Evolutionary conservation across 2,113 vertebrate species (phyloP), one percentile per base, ranked within the genome.

Genomic region (Clupea harengus): DNA sequence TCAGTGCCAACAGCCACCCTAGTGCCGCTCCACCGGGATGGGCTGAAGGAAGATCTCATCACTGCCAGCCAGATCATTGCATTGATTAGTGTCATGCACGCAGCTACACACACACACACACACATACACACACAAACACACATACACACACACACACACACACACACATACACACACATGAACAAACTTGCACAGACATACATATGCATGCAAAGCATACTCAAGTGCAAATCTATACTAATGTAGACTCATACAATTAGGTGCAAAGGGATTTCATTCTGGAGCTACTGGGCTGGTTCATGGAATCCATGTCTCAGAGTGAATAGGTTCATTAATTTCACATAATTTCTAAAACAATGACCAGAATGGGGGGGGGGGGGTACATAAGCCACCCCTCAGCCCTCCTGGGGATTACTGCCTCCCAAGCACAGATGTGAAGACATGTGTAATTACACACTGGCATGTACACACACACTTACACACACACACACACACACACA

Each of bases 321-420:
- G 94, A 95, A 94, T 96, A 95, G 94, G 92, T 94, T 95, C 95
- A 96, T 96, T 96, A 96, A 95, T 95, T 95, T 95, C 39, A 94
- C 92, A 90, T 95, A 93, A 95, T 95, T 94, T 94, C 92, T 92
- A 92, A 92, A 92, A 95, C 94, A 94, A 95, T 95, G 94, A 93
- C 94, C 93, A 92, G 94, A 95, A 95, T 95, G 15, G 94, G 95
- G 93, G 93, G 81, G 45, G 78, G 39, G 39, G 39, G 39, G n/a
- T n/a, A n/a, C n/a, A n/a, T 82, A 88, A n/a, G n/a, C n/a, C 88
- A 85, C 82, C 87, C 60, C 57, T 85, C 72, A 88, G 88, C 52
- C 57, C 47, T 67, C 60, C n/a, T 25, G 60, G 60, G 60, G 60
- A 67, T 13, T 22, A 7, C 80, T 86, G 46, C 82, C 85, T 57